Evolutionary conservation across 1,140 invertebrate species (phyloP).

Genomic region (Trichonephila clavata): DNA sequence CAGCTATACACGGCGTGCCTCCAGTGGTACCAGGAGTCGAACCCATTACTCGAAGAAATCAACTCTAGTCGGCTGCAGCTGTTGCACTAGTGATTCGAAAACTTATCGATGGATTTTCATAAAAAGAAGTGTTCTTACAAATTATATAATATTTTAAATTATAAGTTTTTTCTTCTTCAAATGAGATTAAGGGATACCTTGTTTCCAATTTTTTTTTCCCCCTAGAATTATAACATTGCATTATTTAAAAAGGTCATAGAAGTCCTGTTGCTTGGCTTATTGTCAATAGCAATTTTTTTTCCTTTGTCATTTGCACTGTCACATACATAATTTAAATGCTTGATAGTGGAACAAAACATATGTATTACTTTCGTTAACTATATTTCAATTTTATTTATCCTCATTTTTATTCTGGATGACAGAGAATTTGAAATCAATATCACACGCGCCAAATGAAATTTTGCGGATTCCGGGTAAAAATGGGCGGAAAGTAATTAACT

Average conservation of each 20-base stretch:
- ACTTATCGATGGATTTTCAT: too few relatives aligned
- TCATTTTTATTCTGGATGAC: neutral
- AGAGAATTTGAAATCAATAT: slow-evolving; percentile 3
- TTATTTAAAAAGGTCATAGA: neutral
- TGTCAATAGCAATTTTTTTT: neutral
- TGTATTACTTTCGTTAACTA: neutral
- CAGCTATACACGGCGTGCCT: too few relatives aligned
- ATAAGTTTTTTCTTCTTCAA: too few relatives aligned
- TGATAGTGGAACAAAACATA: neutral
- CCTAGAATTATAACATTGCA: too few relatives aligned
- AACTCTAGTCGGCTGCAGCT: too few relatives aligned
- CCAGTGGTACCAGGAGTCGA: too few relatives aligned
- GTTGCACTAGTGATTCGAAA: too few relatives aligned
- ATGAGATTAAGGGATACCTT: too few relatives aligned
- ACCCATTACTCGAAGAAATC: too few relatives aligned
- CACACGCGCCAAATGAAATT: neutral
- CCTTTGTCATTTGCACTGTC: neutral
- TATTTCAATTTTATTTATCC: neutral
- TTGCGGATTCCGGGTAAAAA: neutral
- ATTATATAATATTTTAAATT: too few relatives aligned
- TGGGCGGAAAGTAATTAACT: slow-evolving; percentile 30
- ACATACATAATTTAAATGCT: neutral
- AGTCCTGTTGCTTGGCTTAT: neutral
- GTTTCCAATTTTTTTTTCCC: too few relatives aligned
- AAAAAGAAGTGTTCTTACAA: too few relatives aligned